Conservation (phyloP, 2,888 invertebrate genomes). For the Cerceris rybyensis region DNA sequence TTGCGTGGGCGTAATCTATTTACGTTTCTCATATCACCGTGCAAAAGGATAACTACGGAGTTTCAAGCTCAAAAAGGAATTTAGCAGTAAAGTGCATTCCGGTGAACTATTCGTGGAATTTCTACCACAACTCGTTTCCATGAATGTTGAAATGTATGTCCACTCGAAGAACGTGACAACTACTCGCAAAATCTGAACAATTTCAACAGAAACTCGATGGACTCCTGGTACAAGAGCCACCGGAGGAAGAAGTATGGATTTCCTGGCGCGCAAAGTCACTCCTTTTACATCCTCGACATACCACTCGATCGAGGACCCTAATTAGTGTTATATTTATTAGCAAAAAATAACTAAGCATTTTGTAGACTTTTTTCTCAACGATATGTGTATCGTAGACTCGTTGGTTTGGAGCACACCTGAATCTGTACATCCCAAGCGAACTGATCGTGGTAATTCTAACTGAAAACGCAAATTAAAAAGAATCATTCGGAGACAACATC, state of each 20-base stretch:
- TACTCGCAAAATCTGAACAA: conserved; percentile 25
- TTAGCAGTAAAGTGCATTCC: background rate
- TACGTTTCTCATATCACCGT: background rate
- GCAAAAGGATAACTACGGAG: background rate
- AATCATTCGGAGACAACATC: too few species aligned
- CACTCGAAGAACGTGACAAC: conserved; percentile 13
- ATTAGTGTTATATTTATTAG: background rate
- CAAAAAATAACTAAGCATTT: background rate
- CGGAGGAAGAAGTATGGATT: background rate
- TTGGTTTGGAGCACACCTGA: too few species aligned
- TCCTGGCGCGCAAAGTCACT: conserved; percentile 1
- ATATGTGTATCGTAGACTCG: too few species aligned
- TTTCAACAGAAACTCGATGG: conserved; percentile 20
- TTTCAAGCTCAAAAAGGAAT: background rate
- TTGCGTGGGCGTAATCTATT: background rate
- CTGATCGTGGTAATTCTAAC: too few species aligned
- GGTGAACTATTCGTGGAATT: conserved; percentile 12
- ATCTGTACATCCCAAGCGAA: too few species aligned
- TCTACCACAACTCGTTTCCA: conserved; percentile 9
- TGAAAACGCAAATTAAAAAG: too few species aligned
- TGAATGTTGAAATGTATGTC: background rate
- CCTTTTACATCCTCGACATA: background rate
- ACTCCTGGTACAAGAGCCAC: background rate
- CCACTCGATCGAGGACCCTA: background rate
- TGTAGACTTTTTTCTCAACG: background rate